phyloP scores from a whole-genome alignment of 1,140 invertebrate species.

The Zaprionus tsacasi region DNA sequence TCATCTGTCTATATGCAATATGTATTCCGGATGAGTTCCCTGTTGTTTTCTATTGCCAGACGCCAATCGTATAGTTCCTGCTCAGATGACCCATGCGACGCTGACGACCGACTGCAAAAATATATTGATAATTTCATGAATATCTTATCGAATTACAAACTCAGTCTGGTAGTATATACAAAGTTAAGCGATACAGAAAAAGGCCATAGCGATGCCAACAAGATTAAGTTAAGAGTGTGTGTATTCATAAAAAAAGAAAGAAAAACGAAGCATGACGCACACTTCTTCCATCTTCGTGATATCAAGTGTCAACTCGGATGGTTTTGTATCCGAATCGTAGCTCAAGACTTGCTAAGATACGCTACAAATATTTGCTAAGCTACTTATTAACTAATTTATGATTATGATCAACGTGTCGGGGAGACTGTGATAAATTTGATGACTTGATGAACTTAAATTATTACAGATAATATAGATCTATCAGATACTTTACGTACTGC shows the following conservation, averaged over 20 bases:
- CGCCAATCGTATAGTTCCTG: constrained; percentile 82
- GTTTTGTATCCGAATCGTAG: constrained; percentile 26
- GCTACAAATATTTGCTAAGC: constrained; percentile 52
- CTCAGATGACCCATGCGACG: constrained; percentile 82
- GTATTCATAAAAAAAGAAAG: background rate
- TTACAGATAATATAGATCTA: constrained; percentile 26
- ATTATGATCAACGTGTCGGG: background rate
- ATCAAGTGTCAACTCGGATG: constrained; percentile 44
- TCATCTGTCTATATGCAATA: constrained; percentile 9
- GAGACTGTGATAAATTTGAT: constrained; percentile 34
- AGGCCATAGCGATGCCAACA: constrained; percentile 27
- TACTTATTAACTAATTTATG: constrained; percentile 48
- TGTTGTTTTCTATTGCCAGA: constrained; percentile 61
- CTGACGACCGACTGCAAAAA: constrained; percentile 80
- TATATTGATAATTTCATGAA: constrained; percentile 37
- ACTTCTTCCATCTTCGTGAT: constrained; percentile 20
- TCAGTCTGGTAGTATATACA: background rate
- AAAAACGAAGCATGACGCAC: constrained; percentile 50
- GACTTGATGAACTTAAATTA: constrained; percentile 5
- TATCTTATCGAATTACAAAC: background rate
- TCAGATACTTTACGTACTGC: constrained; percentile 73
- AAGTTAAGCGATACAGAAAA: constrained; percentile 43
- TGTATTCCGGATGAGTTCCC: constrained; percentile 1
- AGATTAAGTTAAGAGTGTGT: background rate
- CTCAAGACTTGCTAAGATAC: constrained; percentile 42